Base-by-base conservation (phyloP, 2,797 vertebrate species). In the Sebastes flavidus region DNA sequence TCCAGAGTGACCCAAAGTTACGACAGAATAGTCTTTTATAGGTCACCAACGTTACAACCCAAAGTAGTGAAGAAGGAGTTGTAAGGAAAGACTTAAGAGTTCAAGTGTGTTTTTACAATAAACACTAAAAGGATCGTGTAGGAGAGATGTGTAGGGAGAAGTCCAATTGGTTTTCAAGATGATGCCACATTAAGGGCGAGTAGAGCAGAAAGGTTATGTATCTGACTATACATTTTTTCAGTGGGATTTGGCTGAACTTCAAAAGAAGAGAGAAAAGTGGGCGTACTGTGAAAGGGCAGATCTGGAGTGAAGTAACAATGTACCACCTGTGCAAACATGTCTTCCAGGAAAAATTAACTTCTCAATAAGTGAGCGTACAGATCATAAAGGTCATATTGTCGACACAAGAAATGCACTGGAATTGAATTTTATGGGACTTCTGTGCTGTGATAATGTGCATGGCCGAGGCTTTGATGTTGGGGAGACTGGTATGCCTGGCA, bases 251-350 rank as follows among this genome's bases (percentile, higher is more conserved):
- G 59, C 55, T 58, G 67, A 42, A 68, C 73, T 82, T 86, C 67
- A 83, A 77, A 87, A 69, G 49, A 30, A 11, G 38, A 76, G 69
- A 82, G 71, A 76, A 32, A 87, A 22, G 25, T 68, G 54, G 72
- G 67, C 30, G 25, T 74, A 30, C 25, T 42, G 72, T 29, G 18
- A 54, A 70, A 71, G 68, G 77, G 68, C 58, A 75, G 89, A 52
- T 84, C 38, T 88, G 73, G 74, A 65, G 76, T 76, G 71, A 89
- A 38, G 13, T 74, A 83, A 77, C 70, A 72, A 52, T 76, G 49
- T 71, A 80, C 71, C 80, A 83, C 80, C 86, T 91, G 91, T 71
- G 85, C 83, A 80, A 90, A 90, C 84, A 86, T 20, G 76, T 84
- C 76, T 81, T 65, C 72, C 58, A 78, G 24, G 55, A 56, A 8